A percentile compares a stretch with the other conserved stretches of the same genome.
Evolutionary conservation across 2,797 vertebrate species (phyloP).

Genomic region (Rhynchonycteris naso): DNA sequence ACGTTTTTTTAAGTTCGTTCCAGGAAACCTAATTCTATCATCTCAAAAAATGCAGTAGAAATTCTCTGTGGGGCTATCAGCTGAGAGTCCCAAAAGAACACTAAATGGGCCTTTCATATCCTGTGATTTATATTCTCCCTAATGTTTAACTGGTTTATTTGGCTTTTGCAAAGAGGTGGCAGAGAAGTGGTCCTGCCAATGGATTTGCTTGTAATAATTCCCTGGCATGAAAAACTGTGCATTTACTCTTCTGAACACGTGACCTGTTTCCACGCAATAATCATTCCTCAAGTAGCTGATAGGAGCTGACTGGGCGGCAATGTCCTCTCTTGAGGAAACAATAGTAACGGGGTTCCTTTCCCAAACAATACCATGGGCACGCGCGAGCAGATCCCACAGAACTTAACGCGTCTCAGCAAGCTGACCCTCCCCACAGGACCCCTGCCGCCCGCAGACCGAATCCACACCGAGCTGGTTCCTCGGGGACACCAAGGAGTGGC

Average conservation of each 20-base stretch:
- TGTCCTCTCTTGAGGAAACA: not conserved
- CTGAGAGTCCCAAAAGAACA: not conserved
- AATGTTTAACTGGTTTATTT: not conserved
- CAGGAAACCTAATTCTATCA: not conserved
- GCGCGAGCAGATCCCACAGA: not conserved
- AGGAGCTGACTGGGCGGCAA: not conserved
- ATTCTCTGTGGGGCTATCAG: not conserved
- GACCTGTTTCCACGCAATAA: not conserved
- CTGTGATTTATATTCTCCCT: slow-evolving; percentile 6
- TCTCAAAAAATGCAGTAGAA: not conserved
- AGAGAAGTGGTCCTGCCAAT: not conserved
- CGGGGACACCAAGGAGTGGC: not conserved
- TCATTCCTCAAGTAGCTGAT: not conserved
- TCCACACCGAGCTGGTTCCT: not conserved
- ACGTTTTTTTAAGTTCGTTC: not conserved
- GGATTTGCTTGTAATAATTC: slow-evolving; percentile 38
- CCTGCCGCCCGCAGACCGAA: not conserved
- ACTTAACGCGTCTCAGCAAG: fast-evolving
- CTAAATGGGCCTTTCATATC: not conserved
- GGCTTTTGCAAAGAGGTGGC: not conserved
- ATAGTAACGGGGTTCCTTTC: not conserved
- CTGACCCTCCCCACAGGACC: not conserved
- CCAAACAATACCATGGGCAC: not conserved
- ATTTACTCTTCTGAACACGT: not conserved
- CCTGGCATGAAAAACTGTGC: not conserved